Evolutionary conservation across 2,888 invertebrate genomes (phyloP).

Genomic region (Dynastes grantii): DNA sequence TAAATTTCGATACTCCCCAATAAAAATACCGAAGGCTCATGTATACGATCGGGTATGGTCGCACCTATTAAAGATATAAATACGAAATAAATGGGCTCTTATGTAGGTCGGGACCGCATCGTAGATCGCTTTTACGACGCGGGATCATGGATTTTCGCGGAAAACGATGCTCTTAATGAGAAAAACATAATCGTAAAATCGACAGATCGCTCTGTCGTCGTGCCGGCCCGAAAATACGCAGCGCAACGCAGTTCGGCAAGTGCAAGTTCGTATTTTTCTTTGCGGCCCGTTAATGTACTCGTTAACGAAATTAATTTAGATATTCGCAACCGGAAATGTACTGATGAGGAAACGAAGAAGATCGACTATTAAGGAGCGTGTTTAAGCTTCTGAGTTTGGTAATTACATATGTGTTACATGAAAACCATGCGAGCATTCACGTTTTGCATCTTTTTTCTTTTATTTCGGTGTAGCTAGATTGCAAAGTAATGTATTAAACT

Average conservation of each 20-base stretch:
- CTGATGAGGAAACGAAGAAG: neutral
- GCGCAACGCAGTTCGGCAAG: conserved; percentile 13
- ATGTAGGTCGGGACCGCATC: conserved; percentile 12
- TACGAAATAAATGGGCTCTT: conserved; percentile 9
- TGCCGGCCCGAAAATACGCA: neutral
- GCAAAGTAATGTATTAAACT: too few species aligned
- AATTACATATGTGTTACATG: too few species aligned
- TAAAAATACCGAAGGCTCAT: neutral
- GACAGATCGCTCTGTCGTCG: neutral
- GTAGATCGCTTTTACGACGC: conserved; percentile 26
- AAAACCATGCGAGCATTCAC: too few species aligned
- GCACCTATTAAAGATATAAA: conserved; percentile 15
- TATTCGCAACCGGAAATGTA: neutral
- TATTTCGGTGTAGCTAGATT: too few species aligned
- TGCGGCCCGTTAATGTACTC: conserved; percentile 13
- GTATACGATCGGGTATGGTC: conserved; percentile 1
- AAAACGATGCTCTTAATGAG: conserved; percentile 35
- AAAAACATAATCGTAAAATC: conserved; percentile 43
- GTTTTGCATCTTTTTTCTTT: too few species aligned
- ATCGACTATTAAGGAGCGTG: neutral
- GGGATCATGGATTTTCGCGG: conserved; percentile 34
- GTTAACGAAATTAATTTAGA: neutral
- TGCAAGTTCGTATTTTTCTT: conserved; percentile 19
- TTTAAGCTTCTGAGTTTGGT: too few species aligned
- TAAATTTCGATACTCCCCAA: conserved; percentile 2